Evolutionary conservation across 2,113 vertebrate genomes (phyloP), one percentile per base, ranked within the genome.

Genomic region (Ictalurus punctatus): DNA sequence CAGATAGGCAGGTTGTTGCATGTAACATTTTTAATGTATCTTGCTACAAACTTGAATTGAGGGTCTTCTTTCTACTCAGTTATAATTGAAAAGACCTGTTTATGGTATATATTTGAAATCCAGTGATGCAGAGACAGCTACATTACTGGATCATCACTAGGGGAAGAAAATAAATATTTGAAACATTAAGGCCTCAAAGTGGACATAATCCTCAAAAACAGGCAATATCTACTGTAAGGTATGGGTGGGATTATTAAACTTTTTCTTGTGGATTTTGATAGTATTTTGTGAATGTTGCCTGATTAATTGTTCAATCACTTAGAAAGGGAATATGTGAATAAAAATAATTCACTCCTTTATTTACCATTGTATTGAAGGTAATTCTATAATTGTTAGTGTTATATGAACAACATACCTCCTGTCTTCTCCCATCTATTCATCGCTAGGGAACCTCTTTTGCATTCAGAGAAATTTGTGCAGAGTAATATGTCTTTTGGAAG

Each of bases 401-500:
- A 81, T 14, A 80, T 80, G 27, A 30, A 30, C 52, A 81, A 30
- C 19, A 34, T 82, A 82, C n/a, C 30, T 23, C n/a, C 5, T 59
- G 30, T 56, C 25, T 9, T 56, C 27, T 17, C 16, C 30, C 14
- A 17, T 65, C 58, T 84, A 17, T 84, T 84, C 23, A 63, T 25
- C 8, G 1, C 59, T 59, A 65, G 37, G 82, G 40, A 48, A 84
- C 59, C 59, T 17, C 30, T 37, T 82, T 82, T 59, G 17, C 23
- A 40, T 6, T 65, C 13, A 63, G 58, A 48, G 37, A 37, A 84
- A 84, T 65, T 65, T 65, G 37, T 27, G 44, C 82, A 0, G 2
- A 84, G 59, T 44, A 84, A 65, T 84, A 65, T n/a, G 13, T 84
- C 81, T 67, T 84, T 84, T 63, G 37, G 59, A 84, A 48, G 59